Percentiles rank a stretch among this genome's conserved stretches.
Evolutionary conservation across 2,113 vertebrate species (phyloP).

Genomic region (Sardina pilchardus): DNA sequence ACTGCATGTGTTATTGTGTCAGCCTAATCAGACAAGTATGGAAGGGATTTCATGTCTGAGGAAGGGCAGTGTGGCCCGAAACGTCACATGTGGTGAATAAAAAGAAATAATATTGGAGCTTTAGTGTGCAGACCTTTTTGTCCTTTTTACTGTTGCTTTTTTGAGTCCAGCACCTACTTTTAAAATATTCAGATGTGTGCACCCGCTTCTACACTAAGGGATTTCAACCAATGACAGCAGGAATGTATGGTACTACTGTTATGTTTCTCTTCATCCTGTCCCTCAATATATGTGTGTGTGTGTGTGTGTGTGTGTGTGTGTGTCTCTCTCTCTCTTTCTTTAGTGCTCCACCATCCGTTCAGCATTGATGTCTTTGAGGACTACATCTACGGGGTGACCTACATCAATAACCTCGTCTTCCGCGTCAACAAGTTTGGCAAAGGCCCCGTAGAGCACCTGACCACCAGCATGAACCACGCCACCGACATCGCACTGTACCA

Average conservation of each 20-base stretch:
- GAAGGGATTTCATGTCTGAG: background rate
- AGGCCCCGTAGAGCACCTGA: constrained; percentile 84
- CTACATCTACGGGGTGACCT: constrained; percentile 94
- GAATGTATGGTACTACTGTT: background rate
- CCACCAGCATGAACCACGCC: constrained; percentile 90
- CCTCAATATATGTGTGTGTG: background rate
- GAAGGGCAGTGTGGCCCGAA: no score
- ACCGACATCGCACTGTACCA: constrained; percentile 93
- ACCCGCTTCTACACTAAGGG: no score
- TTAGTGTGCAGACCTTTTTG: no score
- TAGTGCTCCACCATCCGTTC: constrained; percentile 90
- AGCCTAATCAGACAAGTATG: background rate
- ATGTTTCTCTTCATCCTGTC: background rate
- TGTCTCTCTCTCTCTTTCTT: background rate
- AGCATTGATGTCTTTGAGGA: constrained; percentile 97
- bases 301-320: background rate
- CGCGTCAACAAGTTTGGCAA: constrained; percentile 94
- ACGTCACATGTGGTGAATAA: no score
- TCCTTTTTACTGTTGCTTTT: no score
- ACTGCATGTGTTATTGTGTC: background rate
- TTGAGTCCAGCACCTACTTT: no score
- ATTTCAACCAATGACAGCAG: background rate
- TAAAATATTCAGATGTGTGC: no score
- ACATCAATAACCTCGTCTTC: constrained; percentile 94
- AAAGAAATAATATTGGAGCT: no score